Base-by-base conservation (phyloP, 2,797 vertebrate species). In the Champsocephalus esox region DNA sequence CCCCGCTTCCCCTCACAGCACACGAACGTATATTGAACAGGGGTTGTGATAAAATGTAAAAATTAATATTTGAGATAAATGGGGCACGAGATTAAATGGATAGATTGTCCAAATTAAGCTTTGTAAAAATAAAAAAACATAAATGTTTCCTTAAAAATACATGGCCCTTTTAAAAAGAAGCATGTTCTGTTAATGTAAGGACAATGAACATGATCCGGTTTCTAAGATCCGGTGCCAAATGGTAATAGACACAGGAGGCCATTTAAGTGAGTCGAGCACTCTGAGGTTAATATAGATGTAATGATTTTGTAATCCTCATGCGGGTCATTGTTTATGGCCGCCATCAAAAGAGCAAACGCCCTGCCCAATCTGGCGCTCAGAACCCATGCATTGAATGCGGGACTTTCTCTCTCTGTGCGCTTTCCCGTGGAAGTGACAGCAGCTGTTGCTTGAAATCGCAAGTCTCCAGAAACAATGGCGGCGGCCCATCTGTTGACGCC, bases 401-500 rank as follows among this genome's bases (percentile, higher is more conserved):
- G 45, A 79, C 87, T 89, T 87, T 89, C 84, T 80, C 84, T 90
- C 68, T 84, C 80, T 90, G 81, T 34, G 87, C 89, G 87, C 86
- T 90, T 91, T 91, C 91, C 92, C 93, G 93, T 95, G 93, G 94
- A 95, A 95, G 92, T 95, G 93, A 95, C 91, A 95, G 96, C 97
- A 98, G 96, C 97, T 99, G 97, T 96, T 92, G 94, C 96, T 95
- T 95, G 95, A 96, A 96, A 96, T 97, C 95, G 96, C 94, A 93
- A 95, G 95, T 95, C 95, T 92, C 88, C 91, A 86, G 91, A 96
- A 93, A 94, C 94, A 96, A 94, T 95, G 93, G 93, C 90, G 88
- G 61, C 78, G 89, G 93, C 95, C 98, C 98, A 99, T 99, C 98
- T 99, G 98, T 97, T 98, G 95, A 96, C 93, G 95, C 95, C 94